These are phyloP conservation scores for Furnarius figulus DNA, from an alignment of 2,113 vertebrate species.

Conservation along the genomic window DNA sequence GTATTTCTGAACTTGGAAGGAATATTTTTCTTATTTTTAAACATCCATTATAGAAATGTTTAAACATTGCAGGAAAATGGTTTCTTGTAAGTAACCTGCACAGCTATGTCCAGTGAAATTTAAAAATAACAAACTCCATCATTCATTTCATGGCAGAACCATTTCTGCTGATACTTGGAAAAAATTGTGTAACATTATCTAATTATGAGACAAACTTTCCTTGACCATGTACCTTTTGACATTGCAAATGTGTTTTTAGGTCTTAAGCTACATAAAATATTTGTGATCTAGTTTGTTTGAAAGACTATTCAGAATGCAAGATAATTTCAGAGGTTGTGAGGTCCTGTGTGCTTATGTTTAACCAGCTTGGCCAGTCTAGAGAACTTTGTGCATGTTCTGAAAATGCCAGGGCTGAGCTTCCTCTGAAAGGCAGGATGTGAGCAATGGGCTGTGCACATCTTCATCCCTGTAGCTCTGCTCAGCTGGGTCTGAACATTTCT, in stretches of 20 bases:
- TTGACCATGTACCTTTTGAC: neutral
- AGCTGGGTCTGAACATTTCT: neutral
- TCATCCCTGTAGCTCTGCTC: neutral
- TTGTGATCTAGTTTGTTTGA: neutral
- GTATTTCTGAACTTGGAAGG: neutral
- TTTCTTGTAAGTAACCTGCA: neutral
- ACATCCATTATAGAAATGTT: neutral
- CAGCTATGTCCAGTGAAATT: neutral
- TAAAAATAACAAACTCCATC: neutral
- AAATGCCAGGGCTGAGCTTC: neutral
- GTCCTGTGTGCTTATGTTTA: neutral
- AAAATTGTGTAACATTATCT: neutral
- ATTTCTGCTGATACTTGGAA: neutral
- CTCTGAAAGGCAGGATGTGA: neutral
- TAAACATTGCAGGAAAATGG: neutral
- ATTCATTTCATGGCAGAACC: neutral
- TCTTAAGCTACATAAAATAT: neutral
- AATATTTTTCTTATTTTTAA: neutral
- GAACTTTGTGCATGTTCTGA: neutral
- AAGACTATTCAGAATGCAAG: neutral
- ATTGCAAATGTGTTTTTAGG: neutral
- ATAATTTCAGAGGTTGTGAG: neutral
- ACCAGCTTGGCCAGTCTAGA: neutral
- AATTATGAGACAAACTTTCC: neutral
- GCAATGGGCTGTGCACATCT: neutral